Base-by-base conservation (phyloP, 2,797 vertebrate species). In the Acipenser oxyrinchus region DNA sequence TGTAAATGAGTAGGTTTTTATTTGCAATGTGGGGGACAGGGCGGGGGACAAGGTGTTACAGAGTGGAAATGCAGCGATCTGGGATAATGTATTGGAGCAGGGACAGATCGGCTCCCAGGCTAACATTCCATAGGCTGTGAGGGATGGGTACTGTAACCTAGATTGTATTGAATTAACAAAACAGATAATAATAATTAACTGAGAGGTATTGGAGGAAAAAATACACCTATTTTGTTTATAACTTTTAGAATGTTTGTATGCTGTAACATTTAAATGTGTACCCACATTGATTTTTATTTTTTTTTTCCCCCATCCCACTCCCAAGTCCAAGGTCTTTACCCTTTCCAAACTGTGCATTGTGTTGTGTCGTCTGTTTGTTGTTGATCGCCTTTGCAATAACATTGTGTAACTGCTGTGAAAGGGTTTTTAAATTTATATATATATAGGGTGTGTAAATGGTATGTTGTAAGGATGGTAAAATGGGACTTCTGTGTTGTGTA, bases 391-490 rank as follows among this genome's bases (percentile, higher is more conserved):
- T 90, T 76, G 83, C 89, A 87, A 86, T 88, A 88, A 84, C 81
- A 89, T 89, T 89, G 87, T 93, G 88, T 87, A 85, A 84, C 88
- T 89, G 86, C 91, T 91, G 88, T 86, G 75, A 85, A 86, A 78
- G 72, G 79, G 73, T 78, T 83, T 78, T 79, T 78, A 86, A 83
- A 64, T 77, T 72, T 72, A 69, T 69, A 74, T 88, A 82, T 84
- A 73, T 84, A 81, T 84, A 76, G 82, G 74, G 79, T 85, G 86
- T 85, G 49, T 84, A 71, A 37, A 75, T 80, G 81, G 88, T 83
- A 82, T 77, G 74, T 77, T 71, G 74, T 74, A 68, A 77, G 72
- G 71, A 75, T 66, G 74, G 73, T 83, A 74, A 66, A 73, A 77
- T 72, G 72, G 65, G 79, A 73, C 61, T 72, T 75, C 64, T n/a